Base-by-base conservation (phyloP, 2,797 vertebrate genomes). In the Megalops cyprinoides region DNA sequence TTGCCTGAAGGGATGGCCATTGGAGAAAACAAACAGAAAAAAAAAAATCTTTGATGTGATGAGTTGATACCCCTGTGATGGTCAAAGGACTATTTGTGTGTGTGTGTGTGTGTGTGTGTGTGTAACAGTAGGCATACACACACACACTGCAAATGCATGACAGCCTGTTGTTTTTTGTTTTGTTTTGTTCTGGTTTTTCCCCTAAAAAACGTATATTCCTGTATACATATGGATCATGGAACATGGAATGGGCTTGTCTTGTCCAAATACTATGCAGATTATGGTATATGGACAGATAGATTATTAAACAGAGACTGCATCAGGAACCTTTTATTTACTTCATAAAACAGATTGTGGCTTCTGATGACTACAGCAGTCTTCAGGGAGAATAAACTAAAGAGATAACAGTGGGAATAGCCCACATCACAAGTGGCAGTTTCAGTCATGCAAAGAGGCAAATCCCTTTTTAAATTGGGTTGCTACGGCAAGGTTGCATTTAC, bases 401-500 rank as follows among this genome's bases (percentile, higher is more conserved):
- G 15, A 46, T 74, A 31, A 1, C 77, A 18, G 14, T 23, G 34
- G 34, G 39, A 44, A 44, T 49, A 39, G 12, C 34, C n/a, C 74
- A 0, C 37, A 76, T 34, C 37, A 83, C 82, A 83, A 80, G 75
- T 53, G 79, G 65, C 77, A 79, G 81, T 81, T 76, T 83, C 62
- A 25, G 82, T 78, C 49, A 44, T 60, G 75, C 74, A 53, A 53
- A 73, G 34, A 75, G 42, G 76, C 79, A 81, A 82, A 87, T 82
- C 62, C 75, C 75, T 71, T 48, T 80, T 83, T 81, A 75, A 78
- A 81, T 62, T 82, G 79, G 56, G 53, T 74, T 31, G 49, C 74
- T 82, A 75, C 81, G 79, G 80, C 82, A 81, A 75, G 60, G 74
- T 78, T 53, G 65, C 42, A 80, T 80, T 86, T 85, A 37, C 39